These are phyloP conservation scores for Rhyacophila evoluta DNA, from an alignment of 2,888 invertebrate genomes.

Conservation along the genomic window DNA sequence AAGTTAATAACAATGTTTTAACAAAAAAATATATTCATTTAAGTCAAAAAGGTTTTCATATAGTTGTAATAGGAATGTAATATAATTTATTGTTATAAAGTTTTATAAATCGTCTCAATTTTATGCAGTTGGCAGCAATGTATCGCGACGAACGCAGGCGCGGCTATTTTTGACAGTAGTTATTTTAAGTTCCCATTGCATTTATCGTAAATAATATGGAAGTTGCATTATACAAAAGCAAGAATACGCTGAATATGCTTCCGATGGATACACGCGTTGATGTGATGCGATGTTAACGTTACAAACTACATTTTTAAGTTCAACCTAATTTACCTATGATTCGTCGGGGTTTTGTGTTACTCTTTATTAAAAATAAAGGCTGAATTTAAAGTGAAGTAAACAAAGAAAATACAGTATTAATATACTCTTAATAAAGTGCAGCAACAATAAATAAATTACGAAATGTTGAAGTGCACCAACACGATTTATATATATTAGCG, in stretches of 20 bases:
- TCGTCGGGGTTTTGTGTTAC: no score
- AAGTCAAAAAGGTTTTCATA: no score
- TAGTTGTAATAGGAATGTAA: no score
- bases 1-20: no score
- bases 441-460: neutral
- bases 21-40: no score
- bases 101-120: neutral
- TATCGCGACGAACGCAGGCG: neutral
- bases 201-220: neutral
- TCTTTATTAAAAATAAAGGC: no score
- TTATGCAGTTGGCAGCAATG: neutral
- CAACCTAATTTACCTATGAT: no score
- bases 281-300: no score
- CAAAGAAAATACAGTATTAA: neutral
- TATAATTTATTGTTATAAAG: no score
- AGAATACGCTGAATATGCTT: no score
- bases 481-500: neutral
- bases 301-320: no score
- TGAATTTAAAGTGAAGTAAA: neutral
- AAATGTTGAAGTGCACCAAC: neutral
- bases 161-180: neutral
- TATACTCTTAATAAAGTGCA: neutral
- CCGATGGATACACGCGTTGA: no score
- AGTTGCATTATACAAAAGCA: neutral
- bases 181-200: neutral